Evolutionary conservation across 2,113 vertebrate genomes (phyloP).

Genomic region (Cinclus cinclus): DNA sequence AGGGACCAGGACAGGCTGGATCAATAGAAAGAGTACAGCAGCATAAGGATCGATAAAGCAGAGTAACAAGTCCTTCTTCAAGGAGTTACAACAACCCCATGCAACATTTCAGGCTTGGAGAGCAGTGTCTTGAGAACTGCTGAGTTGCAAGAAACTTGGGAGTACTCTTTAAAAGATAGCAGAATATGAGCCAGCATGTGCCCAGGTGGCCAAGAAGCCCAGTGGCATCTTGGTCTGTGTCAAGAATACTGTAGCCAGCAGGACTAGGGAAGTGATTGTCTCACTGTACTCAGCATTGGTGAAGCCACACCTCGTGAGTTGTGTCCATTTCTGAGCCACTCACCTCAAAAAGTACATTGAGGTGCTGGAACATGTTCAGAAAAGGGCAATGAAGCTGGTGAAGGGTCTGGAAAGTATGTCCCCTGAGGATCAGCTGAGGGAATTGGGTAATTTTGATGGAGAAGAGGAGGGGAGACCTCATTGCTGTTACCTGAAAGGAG

Average conservation of each 20-base stretch:
- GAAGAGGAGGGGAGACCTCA: background rate
- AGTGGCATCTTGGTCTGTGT: background rate
- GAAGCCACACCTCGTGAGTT: background rate
- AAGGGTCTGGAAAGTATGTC: background rate
- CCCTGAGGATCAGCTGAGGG: too few species aligned
- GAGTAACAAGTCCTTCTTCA: background rate
- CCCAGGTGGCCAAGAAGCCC: background rate
- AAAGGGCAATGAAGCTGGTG: background rate
- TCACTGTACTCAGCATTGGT: background rate
- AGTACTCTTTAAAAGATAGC: background rate
- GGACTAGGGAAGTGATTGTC: background rate
- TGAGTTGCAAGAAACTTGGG: background rate
- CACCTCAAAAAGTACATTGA: background rate
- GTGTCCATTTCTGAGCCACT: background rate
- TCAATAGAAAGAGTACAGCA: background rate
- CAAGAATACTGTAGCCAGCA: background rate
- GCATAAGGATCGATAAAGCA: background rate
- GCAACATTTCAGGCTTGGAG: background rate
- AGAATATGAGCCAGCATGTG: background rate
- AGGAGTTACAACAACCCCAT: background rate
- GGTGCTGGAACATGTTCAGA: background rate
- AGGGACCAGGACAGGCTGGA: background rate
- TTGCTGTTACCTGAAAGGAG: background rate
- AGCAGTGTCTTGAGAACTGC: background rate
- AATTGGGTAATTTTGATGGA: background rate